Evolutionary conservation across 2,113 vertebrate genomes (phyloP).

Genomic region (Collichthys lucidus): DNA sequence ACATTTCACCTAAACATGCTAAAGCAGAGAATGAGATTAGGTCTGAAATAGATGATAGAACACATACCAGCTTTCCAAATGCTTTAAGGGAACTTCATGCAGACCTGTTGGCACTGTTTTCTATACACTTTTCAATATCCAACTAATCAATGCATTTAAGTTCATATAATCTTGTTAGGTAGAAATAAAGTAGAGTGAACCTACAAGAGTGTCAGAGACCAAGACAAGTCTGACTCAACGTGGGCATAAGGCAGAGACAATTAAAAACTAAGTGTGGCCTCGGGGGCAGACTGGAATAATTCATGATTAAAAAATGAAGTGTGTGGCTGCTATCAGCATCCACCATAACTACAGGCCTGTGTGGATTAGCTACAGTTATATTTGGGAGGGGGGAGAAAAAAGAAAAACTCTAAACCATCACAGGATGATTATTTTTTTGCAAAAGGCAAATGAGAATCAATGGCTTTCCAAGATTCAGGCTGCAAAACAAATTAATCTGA

Average conservation of each 20-base stretch:
- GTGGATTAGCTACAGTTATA: not conserved
- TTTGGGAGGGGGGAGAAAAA: not conserved
- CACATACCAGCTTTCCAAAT: not conserved
- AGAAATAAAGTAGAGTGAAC: not conserved
- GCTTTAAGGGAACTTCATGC: not conserved
- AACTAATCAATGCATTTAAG: not conserved
- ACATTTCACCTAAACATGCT: not conserved
- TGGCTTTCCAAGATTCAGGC: not conserved
- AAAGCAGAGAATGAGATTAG: not conserved
- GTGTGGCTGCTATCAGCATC: conserved; percentile 16
- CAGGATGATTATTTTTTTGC: not conserved
- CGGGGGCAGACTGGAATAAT: not conserved
- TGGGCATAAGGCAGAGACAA: conserved; percentile 1
- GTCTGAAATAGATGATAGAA: not conserved
- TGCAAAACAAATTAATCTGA: conserved; percentile 8
- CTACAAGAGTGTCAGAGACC: not conserved
- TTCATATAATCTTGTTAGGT: not conserved
- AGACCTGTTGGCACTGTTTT: not conserved
- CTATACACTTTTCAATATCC: not conserved
- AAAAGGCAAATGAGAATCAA: conserved; percentile 10
- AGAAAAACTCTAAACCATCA: not conserved
- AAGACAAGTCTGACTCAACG: not conserved
- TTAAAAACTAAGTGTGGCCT: not conserved
- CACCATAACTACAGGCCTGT: not conserved
- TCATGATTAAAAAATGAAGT: conserved; percentile 11